A percentile compares a stretch with the other conserved stretches of the same genome.
These are phyloP conservation scores for Parnassius glacialis DNA, from an alignment of 2,888 invertebrate species.

Conservation along the genomic window DNA sequence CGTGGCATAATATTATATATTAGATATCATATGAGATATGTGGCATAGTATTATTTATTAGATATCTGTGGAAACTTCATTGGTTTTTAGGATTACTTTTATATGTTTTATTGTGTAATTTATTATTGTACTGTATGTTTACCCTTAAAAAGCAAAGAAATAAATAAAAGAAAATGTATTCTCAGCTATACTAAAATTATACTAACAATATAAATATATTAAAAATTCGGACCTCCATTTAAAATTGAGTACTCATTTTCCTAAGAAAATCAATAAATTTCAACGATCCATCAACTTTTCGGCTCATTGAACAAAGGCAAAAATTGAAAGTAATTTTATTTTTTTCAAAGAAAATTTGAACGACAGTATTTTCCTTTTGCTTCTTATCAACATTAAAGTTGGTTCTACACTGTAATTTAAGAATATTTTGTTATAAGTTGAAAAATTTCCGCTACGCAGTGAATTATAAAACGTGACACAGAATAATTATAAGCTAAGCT, in stretches of 20 bases:
- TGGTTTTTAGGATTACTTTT: too few species aligned
- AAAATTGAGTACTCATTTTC: constrained; percentile 29
- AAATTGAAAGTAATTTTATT: constrained; percentile 33
- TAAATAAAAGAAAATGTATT: too few species aligned
- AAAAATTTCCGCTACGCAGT: not conserved
- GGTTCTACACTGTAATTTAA: not conserved
- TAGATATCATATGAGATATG: too few species aligned
- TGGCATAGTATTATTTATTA: too few species aligned
- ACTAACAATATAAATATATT: not conserved
- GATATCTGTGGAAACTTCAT: too few species aligned
- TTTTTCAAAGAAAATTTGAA: constrained; percentile 28
- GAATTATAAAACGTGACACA: not conserved
- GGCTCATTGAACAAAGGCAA: constrained; percentile 31
- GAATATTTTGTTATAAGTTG: not conserved
- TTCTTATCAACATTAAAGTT: not conserved
- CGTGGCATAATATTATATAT: too few species aligned
- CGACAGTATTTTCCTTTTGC: not conserved
- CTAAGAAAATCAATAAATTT: constrained; percentile 37
- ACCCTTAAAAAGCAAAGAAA: too few species aligned
- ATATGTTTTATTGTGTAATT: too few species aligned
- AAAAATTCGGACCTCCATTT: constrained; percentile 19
- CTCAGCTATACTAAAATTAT: too few species aligned
- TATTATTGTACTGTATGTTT: too few species aligned
- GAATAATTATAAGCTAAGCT: not conserved
- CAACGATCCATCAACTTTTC: constrained; percentile 34